Evolutionary conservation across 2,797 vertebrate species (phyloP), one percentile per base, ranked within the genome.

Genomic region (Darevskia mixta): DNA sequence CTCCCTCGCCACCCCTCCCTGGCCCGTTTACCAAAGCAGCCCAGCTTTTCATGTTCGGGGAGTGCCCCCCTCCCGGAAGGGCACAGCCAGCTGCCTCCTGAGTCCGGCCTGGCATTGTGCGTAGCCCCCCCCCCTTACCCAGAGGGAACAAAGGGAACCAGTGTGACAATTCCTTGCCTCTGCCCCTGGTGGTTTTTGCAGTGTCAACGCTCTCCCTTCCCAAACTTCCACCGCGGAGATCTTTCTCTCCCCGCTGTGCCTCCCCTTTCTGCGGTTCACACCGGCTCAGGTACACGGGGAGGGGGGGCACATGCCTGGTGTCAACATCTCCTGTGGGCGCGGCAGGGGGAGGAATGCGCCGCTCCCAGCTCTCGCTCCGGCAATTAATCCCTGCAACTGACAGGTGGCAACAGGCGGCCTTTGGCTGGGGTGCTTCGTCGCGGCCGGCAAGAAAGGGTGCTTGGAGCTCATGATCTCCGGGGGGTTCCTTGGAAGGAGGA

Each of bases 391-490:
- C 95, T 8, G 43, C 93, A 89, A 97, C 95, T 98, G 97, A 98
- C 97, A 97, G 97, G 97, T 97, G 97, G 97, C 97, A 98, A 97
- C 97, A 97, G 97, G 97, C 97, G 95, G 96, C 96, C 96, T 91
- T 95, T 96, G 96, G 96, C 96, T 96, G 94, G 89, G 92, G 94
- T 94, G 92, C 87, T 93, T n/a, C 11, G 92, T 79, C 83, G 92
- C 93, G 93, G 94, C 96, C 95, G 80, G 95, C 96, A 83, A 96
- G 96, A 95, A 92, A 97, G 93, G 93, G 86, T 96, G 96, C 96
- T 86, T 55, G 83, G 43, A 85, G 90, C 92, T 94, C 88, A 3
- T 90, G 93, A 85, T 78, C 91, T 86, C 86, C 88, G 83, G 87
- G 91, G 91, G 86, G 6, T 66, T 64, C 86, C 10, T 3, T 25